Evolutionary conservation across 2,113 vertebrate genomes (phyloP).

Genomic region (Pseudonaja textilis): DNA sequence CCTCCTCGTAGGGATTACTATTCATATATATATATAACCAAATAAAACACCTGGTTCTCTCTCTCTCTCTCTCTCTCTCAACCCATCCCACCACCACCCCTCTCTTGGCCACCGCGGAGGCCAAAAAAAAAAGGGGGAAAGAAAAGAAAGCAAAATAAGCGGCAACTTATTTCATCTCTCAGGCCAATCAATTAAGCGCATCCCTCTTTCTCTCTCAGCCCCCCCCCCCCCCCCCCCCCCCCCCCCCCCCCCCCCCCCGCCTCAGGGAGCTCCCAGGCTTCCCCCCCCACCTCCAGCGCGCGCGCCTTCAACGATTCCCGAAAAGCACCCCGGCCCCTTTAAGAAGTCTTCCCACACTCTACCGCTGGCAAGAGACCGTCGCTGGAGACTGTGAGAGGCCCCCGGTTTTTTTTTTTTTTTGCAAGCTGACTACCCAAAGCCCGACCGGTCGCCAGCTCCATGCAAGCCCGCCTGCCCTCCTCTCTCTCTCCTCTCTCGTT

Average conservation of each 20-base stretch:
- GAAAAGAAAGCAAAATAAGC: too few relatives aligned
- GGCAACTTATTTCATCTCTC: not conserved
- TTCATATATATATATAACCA: too few relatives aligned
- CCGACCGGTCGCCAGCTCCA: not conserved
- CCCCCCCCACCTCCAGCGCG: not conserved
- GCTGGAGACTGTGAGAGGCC: too few relatives aligned
- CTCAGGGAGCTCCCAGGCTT: slow-evolving; percentile 10
- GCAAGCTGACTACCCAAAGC: not conserved
- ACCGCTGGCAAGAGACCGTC: slow-evolving; percentile 23
- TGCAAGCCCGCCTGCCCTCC: slow-evolving; percentile 24
- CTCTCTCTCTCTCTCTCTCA: not conserved
- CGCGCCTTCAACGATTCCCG: not conserved
- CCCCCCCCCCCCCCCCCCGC: not conserved
- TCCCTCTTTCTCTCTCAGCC: not conserved
- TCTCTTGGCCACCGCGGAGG: not conserved
- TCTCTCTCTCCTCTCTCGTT: slow-evolving; percentile 25
- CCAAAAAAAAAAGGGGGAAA: too few relatives aligned
- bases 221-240: too few relatives aligned
- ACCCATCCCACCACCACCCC: too few relatives aligned
- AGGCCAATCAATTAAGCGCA: not conserved
- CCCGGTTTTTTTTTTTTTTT: not conserved
- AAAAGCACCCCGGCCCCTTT: slow-evolving; percentile 39
- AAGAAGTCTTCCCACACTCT: slow-evolving; percentile 44
- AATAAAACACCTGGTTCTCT: too few relatives aligned
- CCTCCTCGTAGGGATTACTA: not conserved